Evolutionary conservation across 2,888 invertebrate genomes (phyloP), one percentile per base, ranked within the genome.

Genomic region (Drosophila austrosaltans): DNA sequence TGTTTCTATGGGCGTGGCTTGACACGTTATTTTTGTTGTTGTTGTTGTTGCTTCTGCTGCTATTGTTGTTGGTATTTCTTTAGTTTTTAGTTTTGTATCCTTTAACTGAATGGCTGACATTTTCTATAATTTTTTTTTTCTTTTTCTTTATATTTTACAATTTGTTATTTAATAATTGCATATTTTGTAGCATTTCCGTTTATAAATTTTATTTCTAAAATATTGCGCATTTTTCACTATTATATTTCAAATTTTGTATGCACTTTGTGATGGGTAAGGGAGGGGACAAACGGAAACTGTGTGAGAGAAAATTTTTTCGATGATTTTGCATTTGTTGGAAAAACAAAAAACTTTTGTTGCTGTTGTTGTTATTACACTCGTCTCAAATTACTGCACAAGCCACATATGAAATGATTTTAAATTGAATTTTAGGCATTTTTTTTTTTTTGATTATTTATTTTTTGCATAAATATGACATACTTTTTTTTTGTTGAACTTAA

Each of bases 101-200:
- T 72, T 72, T 25, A 59, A 59, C 67, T 72, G 67, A 32, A 53
- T 32, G 78, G 69, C 75, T 72, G 84, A 80, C 82, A 82, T 82
- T 79, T 82, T 82, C 69, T 56, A 68, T 28, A 8, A 63, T 56
- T 75, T 53, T 53, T 36, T 8, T 36, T 36, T 36, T 36, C 10
- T 8, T 36, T 36, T 36, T 2, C 2, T 36, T 32, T 59, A 42
- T 53, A 59, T 63, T 12, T 39, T 54, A 39, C 54, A 58, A 72
- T 78, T 69, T 66, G 54, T 40, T 63, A 42, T 28, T 69, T 44
- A 60, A n/a, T 63, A 60, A n/a, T 63, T 2, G 44, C 61, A 16
- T 36, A 12, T 16, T 63, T 54, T 22, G 25, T 36, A 5, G 30
- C 30, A 36, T 36, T 36, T 36, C 36, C 36, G 36, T 36, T 36